Evolutionary conservation across 30 jellyfish, hydroid and myxozoan species (phyloP).

Genomic region (Chironex yamaguchii): DNA sequence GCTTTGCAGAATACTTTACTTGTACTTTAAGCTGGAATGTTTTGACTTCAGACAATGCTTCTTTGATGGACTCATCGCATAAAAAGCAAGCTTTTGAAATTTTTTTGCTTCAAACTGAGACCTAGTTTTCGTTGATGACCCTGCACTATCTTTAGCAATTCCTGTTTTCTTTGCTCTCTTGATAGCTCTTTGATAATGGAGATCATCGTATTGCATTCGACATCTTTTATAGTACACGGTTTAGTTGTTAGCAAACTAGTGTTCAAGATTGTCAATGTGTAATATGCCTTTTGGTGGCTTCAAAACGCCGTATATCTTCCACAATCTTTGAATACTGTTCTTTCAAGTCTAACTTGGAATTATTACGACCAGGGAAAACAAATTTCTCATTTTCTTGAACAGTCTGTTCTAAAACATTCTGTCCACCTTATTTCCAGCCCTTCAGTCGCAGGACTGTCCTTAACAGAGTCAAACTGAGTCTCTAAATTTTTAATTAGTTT

Average conservation of each 20-base stretch:
- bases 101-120: not conserved
- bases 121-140: not conserved
- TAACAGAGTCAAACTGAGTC: not conserved
- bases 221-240: not conserved
- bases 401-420: not conserved
- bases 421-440: not conserved
- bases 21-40: not conserved
- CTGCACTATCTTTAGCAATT: not conserved
- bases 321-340: not conserved
- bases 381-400: not conserved
- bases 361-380: not conserved
- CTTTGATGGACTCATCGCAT: not conserved
- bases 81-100: not conserved
- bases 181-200: not conserved
- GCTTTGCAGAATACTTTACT: not conserved
- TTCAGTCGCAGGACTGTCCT: not conserved
- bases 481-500: not conserved
- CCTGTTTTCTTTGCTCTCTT: not conserved
- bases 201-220: not conserved
- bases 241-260: not conserved
- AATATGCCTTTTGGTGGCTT: not conserved
- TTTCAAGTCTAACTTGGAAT: not conserved
- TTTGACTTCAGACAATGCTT: not conserved
- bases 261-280: not conserved
- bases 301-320: not conserved